Base-by-base conservation (phyloP, 2,113 vertebrate genomes). In the Coregonus clupeaformis region DNA sequence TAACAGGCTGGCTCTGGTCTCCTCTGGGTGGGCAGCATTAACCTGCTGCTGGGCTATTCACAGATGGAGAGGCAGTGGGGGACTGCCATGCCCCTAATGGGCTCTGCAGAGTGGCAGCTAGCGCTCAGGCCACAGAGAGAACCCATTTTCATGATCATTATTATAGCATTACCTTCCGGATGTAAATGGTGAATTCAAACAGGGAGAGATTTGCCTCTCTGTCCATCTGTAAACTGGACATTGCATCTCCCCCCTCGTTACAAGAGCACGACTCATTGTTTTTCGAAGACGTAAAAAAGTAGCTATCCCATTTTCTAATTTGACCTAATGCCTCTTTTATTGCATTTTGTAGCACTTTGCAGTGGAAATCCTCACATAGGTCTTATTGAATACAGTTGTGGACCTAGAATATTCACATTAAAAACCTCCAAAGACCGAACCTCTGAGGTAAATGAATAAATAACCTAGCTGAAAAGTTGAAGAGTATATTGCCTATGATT, bases 21-120 rank as follows among this genome's bases (percentile, higher is more conserved):
- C 65, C 86, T 81, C 74, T 62, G 77, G 75, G 81, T 79, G 86
- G 78, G 82, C 79, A 82, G 77, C 72, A 80, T 86, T 89, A 88
- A 90, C 89, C 89, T 90, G 87, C 89, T 86, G 86, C 81, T 91
- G 32, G 75, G 80, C 78, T 83, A 72, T 78, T 89, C 79, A 67
- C 70, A 72, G 63, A 73, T 70, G 83, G 77, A 85, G 72, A 80
- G 75, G 45, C 87, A 60, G 65, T 27, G 57, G 87, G 82, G 77
- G 69, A 69, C 72, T 76, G 66, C 66, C 25, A 6, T 78, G 74
- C 55, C 69, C 3, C 75, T 88, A 84, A 88, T 91, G 87, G 74
- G 71, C 68, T 84, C 74, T 62, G 82, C 77, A 80, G 82, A 88
- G 85, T 69, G 77, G 42, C 70, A 32, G 71, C 52, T 32, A 27